phyloP scores from a whole-genome alignment of 2,797 vertebrate genomes.

The Falco rusticolus region DNA sequence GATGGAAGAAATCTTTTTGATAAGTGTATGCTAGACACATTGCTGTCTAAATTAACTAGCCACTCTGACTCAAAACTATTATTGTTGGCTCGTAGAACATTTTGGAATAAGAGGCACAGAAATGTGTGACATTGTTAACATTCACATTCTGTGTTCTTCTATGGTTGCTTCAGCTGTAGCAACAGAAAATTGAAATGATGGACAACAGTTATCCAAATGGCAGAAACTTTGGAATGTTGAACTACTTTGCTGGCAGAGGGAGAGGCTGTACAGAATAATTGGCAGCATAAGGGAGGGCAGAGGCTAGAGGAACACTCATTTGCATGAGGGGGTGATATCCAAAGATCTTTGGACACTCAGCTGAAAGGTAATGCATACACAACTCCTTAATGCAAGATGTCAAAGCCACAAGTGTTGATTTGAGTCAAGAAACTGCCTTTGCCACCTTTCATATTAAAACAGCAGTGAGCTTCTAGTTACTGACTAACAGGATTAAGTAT shows the following conservation, averaged over 20 bases:
- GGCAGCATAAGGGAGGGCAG: background rate
- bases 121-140: background rate
- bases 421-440: background rate
- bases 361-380: background rate
- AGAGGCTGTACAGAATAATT: background rate
- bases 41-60: background rate
- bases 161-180: background rate
- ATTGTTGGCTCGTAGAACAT: background rate
- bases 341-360: background rate
- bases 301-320: background rate
- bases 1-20: background rate
- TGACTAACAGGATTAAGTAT: background rate
- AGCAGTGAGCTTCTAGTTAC: background rate
- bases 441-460: background rate
- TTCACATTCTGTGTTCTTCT: background rate
- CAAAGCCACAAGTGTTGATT: background rate
- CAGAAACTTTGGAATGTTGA: background rate
- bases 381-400: background rate
- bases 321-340: background rate
- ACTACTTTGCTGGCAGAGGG: background rate
- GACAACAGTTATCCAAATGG: background rate
- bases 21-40: fast-evolving
- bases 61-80: background rate
- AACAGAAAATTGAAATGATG: background rate
- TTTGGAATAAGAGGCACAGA: background rate